Evolutionary conservation across 2,888 invertebrate genomes (phyloP).

Genomic region (Xanthia icteritia): DNA sequence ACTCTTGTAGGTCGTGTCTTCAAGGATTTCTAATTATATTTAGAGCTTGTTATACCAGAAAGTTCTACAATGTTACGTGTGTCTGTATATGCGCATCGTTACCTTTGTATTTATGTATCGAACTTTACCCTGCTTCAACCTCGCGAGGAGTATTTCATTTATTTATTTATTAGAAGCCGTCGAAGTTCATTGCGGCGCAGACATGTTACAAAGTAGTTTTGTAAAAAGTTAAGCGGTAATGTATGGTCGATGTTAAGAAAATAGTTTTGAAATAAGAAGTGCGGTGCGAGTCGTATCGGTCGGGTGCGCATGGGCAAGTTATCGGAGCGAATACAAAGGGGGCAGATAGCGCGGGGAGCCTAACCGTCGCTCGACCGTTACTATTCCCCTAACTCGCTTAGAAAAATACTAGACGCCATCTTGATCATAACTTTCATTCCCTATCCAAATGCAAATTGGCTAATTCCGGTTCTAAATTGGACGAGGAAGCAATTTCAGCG

Average conservation of each 20-base stretch:
- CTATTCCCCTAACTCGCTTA: constrained; percentile 87
- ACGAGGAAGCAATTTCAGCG: constrained; percentile 80
- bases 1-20: constrained; percentile 37
- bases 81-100: constrained; percentile 84
- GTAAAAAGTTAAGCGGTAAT: constrained; percentile 80
- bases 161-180: constrained; percentile 53
- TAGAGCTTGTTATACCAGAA: constrained; percentile 44
- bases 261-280: constrained; percentile 87
- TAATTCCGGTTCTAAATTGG: constrained; percentile 79
- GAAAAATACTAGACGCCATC: constrained; percentile 89
- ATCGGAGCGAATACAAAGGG: constrained; percentile 91
- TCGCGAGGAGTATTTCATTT: constrained; percentile 51
- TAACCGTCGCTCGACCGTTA: constrained; percentile 90
- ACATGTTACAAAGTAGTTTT: constrained; percentile 68
- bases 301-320: constrained; percentile 90
- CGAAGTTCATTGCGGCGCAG: constrained; percentile 79
- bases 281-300: constrained; percentile 87
- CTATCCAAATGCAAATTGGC: constrained; percentile 75
- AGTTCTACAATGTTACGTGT: constrained; percentile 61
- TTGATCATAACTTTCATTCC: constrained; percentile 78
- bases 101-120: constrained; percentile 83
- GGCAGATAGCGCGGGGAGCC: constrained; percentile 90
- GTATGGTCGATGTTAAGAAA: constrained; percentile 81
- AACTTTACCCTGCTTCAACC: constrained; percentile 80
- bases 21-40: constrained; percentile 59